Evolutionary conservation across 2,113 vertebrate species (phyloP).

Genomic region (Microcebus tavaratra): DNA sequence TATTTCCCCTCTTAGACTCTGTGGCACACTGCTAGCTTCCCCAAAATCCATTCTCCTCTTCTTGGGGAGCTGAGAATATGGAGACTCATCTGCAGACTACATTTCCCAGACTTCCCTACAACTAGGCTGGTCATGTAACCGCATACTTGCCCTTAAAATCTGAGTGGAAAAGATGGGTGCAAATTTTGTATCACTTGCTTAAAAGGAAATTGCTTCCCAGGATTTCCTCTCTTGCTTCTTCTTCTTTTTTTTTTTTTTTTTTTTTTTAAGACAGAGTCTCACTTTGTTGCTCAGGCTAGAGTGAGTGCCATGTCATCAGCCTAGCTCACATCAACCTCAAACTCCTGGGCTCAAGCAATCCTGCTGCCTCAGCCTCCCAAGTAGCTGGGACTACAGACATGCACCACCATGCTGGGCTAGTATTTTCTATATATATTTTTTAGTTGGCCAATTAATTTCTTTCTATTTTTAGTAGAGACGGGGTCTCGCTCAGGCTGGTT

Average conservation of each 20-base stretch:
- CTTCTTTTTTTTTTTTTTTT: not conserved
- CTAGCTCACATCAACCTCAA: too few species aligned
- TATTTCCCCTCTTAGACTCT: not conserved
- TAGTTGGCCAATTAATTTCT: too few species aligned
- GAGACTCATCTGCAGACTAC: not conserved
- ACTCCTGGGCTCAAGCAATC: too few species aligned
- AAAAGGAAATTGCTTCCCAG: constrained; percentile 7
- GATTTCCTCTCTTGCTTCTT: not conserved
- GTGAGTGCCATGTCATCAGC: too few species aligned
- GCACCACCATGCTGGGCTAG: too few species aligned
- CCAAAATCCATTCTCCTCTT: not conserved
- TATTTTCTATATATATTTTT: too few species aligned
- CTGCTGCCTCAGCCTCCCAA: too few species aligned
- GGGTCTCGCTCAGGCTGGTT: too few species aligned
- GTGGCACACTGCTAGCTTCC: not conserved
- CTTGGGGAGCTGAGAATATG: not conserved
- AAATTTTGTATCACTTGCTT: not conserved
- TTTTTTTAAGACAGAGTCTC: not conserved
- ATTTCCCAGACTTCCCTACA: not conserved
- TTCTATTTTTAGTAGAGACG: too few species aligned
- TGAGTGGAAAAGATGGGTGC: constrained; percentile 1
- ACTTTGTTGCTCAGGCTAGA: too few species aligned
- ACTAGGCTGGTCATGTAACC: not conserved
- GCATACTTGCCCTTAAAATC: not conserved
- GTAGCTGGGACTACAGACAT: too few species aligned